Evolutionary conservation across 2,113 vertebrate genomes (phyloP), one percentile per base, ranked within the genome.

Genomic region (Heterotis niloticus): DNA sequence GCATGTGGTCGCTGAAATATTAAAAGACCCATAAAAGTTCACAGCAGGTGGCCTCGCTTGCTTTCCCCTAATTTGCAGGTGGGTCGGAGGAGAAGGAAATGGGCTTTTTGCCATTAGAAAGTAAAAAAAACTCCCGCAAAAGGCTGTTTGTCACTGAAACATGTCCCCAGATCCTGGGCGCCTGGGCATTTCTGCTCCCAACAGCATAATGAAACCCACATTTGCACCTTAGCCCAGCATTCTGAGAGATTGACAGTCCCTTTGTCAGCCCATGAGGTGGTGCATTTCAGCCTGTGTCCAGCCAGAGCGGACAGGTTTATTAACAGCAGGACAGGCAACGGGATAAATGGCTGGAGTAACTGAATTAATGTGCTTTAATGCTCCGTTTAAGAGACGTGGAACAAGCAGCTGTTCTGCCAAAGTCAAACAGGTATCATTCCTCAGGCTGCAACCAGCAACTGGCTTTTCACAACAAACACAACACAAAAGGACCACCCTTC

Each of bases 201-300:
- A 87, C 82, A 82, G 80, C 85, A 85, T 91, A 91, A 92, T 91
- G 85, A 89, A 88, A 89, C 85, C 82, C 91, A 90, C 69, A 24
- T 84, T 85, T 84, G 62, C 75, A 85, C 68, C 64, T 1, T 79
- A 79, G 84, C 81, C 75, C 78, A 82, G 85, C 88, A 85, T 86
- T 87, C 34, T 87, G 85, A 62, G 73, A 88, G 89, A 92, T 91
- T 92, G 89, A 92, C 85, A 84, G 78, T 72, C 86, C 88, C 86
- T 84, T 85, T 84, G 91, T 87, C 82, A 72, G 88, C 86, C 34
- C 84, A 86, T 89, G 88, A 92, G 87, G 85, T 83, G 83, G 88
- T 87, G 86, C 83, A 85, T 89, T 90, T 87, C 88, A 71, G 82
- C 83, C 23, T 24, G 81, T 86, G 84, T 86, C 80, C 24, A 78